A percentile compares a stretch with the other conserved stretches of the same genome.
phyloP scores from a whole-genome alignment of 1,140 invertebrate species.

The Drosophila pseudoobscura region DNA sequence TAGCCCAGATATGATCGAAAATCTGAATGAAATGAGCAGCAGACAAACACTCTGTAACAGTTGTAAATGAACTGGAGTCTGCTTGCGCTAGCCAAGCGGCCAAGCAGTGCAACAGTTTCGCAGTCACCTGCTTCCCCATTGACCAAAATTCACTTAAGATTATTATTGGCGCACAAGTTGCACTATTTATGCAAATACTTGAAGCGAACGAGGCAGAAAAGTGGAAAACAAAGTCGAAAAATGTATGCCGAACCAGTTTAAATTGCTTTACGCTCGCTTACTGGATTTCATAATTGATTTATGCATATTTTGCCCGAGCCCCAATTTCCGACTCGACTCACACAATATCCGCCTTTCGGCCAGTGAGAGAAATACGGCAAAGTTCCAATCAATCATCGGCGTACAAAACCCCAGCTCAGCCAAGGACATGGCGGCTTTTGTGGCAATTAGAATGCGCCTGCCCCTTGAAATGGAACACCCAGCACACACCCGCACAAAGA shows the following conservation, averaged over 20 bases:
- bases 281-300: constrained; percentile 51
- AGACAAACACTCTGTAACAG: constrained; percentile 15
- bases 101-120: constrained; percentile 35
- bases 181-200: constrained; percentile 45
- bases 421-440: constrained; percentile 27
- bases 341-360: constrained; percentile 45
- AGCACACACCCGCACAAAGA: constrained; percentile 48
- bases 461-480: constrained; percentile 28
- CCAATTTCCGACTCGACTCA: constrained; percentile 36
- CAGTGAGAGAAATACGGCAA: constrained; percentile 28
- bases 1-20: constrained; percentile 17
- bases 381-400: constrained; percentile 53
- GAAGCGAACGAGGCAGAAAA: neutral
- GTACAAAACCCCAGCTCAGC: constrained; percentile 20
- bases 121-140: constrained; percentile 51
- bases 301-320: constrained; percentile 25
- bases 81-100: constrained; percentile 1
- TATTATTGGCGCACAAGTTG: constrained; percentile 44
- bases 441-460: constrained; percentile 41
- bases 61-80: neutral
- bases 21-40: constrained; percentile 8
- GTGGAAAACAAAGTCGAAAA: constrained; percentile 23
- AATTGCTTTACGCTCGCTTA: constrained; percentile 28
- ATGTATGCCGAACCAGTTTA: constrained; percentile 44
- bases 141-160: constrained; percentile 37